These are phyloP conservation scores for Phasianus colchicus DNA, from an alignment of 2,113 vertebrate genomes.

Conservation along the genomic window DNA sequence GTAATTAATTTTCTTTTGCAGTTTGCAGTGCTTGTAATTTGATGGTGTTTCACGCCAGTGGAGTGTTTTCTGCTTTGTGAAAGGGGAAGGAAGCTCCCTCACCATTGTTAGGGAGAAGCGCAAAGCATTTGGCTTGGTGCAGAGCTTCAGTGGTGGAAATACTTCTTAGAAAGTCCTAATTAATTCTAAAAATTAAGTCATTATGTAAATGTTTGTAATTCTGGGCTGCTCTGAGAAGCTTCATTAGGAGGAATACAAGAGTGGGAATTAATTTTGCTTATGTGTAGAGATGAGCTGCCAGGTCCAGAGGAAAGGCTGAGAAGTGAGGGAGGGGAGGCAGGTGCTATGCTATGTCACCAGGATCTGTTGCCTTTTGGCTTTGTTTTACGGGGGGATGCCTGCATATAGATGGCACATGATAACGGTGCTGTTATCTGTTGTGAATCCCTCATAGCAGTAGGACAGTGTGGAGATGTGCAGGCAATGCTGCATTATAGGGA, in stretches of 20 bases:
- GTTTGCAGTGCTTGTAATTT: background rate
- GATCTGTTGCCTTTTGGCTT: background rate
- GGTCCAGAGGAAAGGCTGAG: background rate
- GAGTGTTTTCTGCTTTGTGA: background rate
- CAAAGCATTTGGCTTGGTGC: background rate
- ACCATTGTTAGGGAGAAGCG: background rate
- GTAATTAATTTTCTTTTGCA: background rate
- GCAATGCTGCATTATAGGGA: background rate
- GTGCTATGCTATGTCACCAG: background rate
- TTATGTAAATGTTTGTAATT: conserved; percentile 59
- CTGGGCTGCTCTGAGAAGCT: conserved; percentile 35
- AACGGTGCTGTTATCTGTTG: background rate
- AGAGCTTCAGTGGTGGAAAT: background rate
- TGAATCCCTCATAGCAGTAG: background rate
- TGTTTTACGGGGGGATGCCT: background rate
- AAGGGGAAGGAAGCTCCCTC: background rate
- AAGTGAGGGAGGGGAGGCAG: background rate
- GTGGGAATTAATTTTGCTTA: conserved; percentile 42
- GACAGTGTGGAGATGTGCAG: background rate
- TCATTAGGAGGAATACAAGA: conserved; percentile 45
- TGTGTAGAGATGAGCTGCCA: background rate
- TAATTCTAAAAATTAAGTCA: conserved; percentile 40
- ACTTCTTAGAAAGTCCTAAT: conserved; percentile 22
- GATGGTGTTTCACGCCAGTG: background rate
- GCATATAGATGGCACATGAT: background rate